Conservation (phyloP, 2,888 invertebrate species). For the Homarus gammarus region DNA sequence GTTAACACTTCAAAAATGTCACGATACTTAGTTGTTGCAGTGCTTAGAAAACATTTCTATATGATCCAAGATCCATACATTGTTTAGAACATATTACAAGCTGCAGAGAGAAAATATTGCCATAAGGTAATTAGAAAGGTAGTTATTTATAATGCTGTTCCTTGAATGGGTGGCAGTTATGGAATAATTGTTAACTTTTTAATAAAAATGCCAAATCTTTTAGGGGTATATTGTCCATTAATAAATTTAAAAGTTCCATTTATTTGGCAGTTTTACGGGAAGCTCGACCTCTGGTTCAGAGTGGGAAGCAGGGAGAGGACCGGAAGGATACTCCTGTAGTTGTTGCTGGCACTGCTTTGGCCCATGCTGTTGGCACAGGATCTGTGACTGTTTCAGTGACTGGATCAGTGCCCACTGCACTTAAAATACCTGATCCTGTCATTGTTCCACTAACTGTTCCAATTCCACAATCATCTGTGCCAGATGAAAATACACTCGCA, state of each 20-base stretch:
- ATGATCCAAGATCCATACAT: no score
- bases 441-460: constrained; percentile 19
- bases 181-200: background rate
- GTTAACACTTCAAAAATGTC: no score
- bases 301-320: constrained; percentile 14
- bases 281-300: constrained; percentile 44
- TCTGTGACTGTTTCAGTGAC: constrained; percentile 53
- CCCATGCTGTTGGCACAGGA: constrained; percentile 50
- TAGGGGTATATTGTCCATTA: no score
- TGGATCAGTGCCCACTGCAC: constrained; percentile 2
- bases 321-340: constrained; percentile 35
- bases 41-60: no score
- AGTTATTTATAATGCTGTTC: background rate
- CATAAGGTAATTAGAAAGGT: background rate
- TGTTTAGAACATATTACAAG: no score
- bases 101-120: no score
- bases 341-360: constrained; percentile 28
- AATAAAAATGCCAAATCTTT: background rate
- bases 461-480: background rate
- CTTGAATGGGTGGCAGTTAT: background rate
- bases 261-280: constrained; percentile 41
- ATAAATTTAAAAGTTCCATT: no score
- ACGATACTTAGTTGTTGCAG: no score
- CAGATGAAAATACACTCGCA: background rate
- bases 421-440: constrained; percentile 36